Evolutionary conservation across 2,797 vertebrate species (phyloP), one percentile per base, ranked within the genome.

Genomic region (Acanthurus lineatus): DNA sequence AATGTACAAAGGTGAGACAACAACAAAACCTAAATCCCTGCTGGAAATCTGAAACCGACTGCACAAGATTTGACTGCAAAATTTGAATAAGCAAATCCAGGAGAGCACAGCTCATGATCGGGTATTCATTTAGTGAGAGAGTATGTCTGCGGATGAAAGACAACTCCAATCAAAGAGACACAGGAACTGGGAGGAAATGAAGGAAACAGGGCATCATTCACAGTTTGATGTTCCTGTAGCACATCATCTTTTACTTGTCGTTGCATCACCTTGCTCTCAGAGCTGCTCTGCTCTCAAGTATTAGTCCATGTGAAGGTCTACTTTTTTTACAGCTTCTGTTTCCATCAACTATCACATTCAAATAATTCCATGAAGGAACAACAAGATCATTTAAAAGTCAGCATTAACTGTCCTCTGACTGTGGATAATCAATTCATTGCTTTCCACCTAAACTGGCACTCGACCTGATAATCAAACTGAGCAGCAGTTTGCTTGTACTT

Each of bases 181-280:
- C 52, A 9, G 77, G 49, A 76, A 64, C 49, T 28, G 51, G 58
- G 48, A 58, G 76, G 69, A 64, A 60, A 69, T 69, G 40, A 67
- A 73, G 69, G 54, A 51, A 76, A 69, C 65, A 58, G 70, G 69
- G 80, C 61, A 60, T 59, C 81, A 48, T 64, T 86, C 85, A 79
- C 71, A 75, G 81, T 70, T 48, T 78, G 76, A 81, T 77, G 83
- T 86, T 87, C 82, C 80, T 78, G 60, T 74, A 79, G 66, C 65
- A 32, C 80, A 78, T 93, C 91, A 88, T 87, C 83, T 84, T 93
- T 93, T 93, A 86, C 91, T 52, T 66, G 77, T 59, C 3, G 51
- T 92, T 94, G 91, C 94, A 91, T 94, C 94, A 94, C 84, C 68
- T 73, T 22, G 66, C 79, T 83, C 87, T 86, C 69, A 67, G 70